These are phyloP conservation scores for Nerophis lumbriciformis DNA, from an alignment of 2,113 vertebrate species.

Conservation along the genomic window DNA sequence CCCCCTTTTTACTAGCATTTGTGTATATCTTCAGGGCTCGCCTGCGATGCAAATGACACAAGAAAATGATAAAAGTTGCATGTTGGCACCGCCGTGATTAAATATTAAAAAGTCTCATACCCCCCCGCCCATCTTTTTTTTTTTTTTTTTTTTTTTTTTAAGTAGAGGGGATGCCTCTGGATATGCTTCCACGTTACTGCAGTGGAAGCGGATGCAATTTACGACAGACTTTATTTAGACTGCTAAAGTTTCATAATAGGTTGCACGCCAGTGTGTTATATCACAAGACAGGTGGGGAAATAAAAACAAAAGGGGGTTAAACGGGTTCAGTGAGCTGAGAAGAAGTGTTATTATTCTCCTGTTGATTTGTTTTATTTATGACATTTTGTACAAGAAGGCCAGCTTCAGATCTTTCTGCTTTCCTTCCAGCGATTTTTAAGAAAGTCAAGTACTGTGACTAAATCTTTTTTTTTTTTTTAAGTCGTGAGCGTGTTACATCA, in stretches of 20 bases:
- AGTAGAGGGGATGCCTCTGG: conserved; percentile 62
- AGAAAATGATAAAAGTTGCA: conserved; percentile 74
- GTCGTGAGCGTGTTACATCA: conserved; percentile 50
- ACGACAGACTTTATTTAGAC: conserved; percentile 56
- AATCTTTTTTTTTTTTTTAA: conserved; percentile 22
- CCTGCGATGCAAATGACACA: conserved; percentile 71
- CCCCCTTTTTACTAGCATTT: conserved; percentile 26
- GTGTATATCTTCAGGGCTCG: conserved; percentile 63
- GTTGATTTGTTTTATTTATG: neutral
- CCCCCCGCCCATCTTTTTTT: conserved; percentile 12
- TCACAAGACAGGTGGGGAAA: conserved; percentile 34
- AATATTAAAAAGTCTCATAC: conserved; percentile 70
- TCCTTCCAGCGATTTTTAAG: neutral
- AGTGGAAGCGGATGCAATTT: conserved; percentile 33
- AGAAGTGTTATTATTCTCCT: conserved; percentile 18
- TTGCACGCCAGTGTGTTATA: conserved; percentile 47
- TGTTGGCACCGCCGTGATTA: conserved; percentile 74
- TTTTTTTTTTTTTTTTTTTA: conserved; percentile 26
- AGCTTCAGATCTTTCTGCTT: conserved; percentile 1
- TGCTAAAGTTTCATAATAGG: conserved; percentile 46
- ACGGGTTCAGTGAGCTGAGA: conserved; percentile 35
- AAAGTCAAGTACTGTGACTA: conserved; percentile 11
- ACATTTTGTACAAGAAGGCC: neutral
- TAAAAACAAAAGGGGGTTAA: conserved; percentile 12
- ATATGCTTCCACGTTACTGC: conserved; percentile 71